These are phyloP conservation scores for Onychostruthus taczanowskii DNA, from an alignment of 2,113 vertebrate species.

Conservation along the genomic window DNA sequence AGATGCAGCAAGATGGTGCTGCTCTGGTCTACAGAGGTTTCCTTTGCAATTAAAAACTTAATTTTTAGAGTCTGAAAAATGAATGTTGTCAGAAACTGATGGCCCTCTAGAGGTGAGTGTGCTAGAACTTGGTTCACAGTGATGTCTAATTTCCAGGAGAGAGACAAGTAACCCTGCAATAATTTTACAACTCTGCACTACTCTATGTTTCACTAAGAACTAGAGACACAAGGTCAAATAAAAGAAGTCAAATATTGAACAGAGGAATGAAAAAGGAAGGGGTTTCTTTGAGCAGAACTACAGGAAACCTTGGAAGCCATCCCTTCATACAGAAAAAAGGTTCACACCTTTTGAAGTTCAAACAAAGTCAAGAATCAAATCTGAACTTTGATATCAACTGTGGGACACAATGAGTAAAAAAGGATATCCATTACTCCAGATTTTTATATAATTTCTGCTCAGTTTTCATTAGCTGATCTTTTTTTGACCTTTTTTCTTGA, in stretches of 20 bases:
- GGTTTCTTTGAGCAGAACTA: not conserved
- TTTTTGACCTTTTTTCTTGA: not conserved
- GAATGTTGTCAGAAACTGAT: not conserved
- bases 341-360: slow-evolving; percentile 1
- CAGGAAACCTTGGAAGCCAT: not conserved
- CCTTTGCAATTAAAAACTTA: not conserved
- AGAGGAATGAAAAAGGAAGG: not conserved
- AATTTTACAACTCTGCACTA: not conserved
- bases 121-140: not conserved
- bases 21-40: not conserved
- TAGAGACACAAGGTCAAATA: not conserved
- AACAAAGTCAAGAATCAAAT: not conserved
- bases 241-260: not conserved
- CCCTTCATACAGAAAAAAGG: not conserved
- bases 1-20: not conserved
- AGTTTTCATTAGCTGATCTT: not conserved
- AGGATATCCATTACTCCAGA: not conserved
- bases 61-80: not conserved
- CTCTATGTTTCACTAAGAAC: not conserved
- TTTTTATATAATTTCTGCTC: not conserved
- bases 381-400: not conserved
- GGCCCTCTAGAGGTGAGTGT: not conserved
- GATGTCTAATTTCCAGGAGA: not conserved
- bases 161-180: not conserved
- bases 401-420: not conserved